These are phyloP conservation scores for Sigmodon hispidus DNA, from an alignment of 2,113 vertebrate genomes.

Conservation along the genomic window DNA sequence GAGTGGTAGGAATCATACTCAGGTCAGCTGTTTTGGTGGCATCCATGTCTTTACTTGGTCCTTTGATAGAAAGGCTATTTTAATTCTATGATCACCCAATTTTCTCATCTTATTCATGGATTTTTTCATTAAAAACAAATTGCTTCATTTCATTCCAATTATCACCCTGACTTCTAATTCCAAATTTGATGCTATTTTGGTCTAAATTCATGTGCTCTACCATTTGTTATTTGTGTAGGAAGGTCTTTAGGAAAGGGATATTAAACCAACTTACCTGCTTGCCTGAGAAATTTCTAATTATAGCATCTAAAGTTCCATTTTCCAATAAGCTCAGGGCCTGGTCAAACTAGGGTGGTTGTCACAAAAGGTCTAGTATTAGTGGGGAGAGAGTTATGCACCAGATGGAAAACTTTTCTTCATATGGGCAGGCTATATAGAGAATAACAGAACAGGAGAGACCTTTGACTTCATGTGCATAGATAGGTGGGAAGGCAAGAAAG, in stretches of 20 bases:
- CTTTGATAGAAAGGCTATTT: not conserved
- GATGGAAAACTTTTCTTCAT: not conserved
- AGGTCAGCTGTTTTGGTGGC: not conserved
- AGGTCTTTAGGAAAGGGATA: not conserved
- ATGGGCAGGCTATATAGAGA: not conserved
- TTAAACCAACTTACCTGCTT: not conserved
- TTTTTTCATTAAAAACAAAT: constrained; percentile 38
- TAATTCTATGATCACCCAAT: not conserved
- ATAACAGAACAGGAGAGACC: not conserved
- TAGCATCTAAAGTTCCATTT: not conserved
- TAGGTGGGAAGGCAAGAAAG: not conserved
- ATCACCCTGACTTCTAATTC: not conserved
- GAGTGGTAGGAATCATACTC: not conserved
- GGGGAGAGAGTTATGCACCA: not conserved
- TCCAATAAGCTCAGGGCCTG: not conserved
- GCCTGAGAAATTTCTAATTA: not conserved
- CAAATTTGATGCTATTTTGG: constrained; percentile 1
- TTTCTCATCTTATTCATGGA: not conserved
- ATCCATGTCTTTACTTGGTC: not conserved
- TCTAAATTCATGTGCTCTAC: not conserved
- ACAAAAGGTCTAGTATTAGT: not conserved
- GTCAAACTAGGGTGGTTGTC: not conserved
- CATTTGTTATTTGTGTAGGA: constrained; percentile 14
- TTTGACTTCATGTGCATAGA: not conserved
- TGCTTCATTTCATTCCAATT: not conserved